These are phyloP conservation scores for Endomychus coccineus DNA, from an alignment of 2,888 invertebrate genomes.

Conservation along the genomic window DNA sequence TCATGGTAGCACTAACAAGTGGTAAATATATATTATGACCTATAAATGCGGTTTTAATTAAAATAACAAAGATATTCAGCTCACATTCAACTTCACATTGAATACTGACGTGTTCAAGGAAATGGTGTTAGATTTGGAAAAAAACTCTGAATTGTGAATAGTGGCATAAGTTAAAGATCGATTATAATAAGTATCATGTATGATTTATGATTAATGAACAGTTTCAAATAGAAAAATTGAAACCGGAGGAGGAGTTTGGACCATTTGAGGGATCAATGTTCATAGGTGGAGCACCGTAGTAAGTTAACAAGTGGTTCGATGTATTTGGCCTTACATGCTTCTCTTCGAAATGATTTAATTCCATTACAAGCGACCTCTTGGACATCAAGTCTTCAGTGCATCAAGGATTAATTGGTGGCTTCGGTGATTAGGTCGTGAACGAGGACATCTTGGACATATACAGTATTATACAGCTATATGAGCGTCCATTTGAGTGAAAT, in stretches of 20 bases:
- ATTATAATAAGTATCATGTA: slow-evolving; percentile 89
- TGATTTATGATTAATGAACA: slow-evolving; percentile 88
- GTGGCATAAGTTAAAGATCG: slow-evolving; percentile 95
- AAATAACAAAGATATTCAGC: slow-evolving; percentile 58
- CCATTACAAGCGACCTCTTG: slow-evolving; percentile 59
- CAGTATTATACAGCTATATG: slow-evolving; percentile 87
- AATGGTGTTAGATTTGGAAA: slow-evolving; percentile 72
- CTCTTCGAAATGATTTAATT: slow-evolving; percentile 3
- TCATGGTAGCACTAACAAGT: slow-evolving; percentile 84
- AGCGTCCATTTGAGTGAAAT: slow-evolving; percentile 87
- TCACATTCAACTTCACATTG: slow-evolving; percentile 84
- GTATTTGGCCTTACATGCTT: slow-evolving; percentile 8
- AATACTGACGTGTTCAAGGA: slow-evolving; percentile 77
- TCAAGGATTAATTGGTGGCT: slow-evolving; percentile 89
- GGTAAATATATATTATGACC: slow-evolving; percentile 44
- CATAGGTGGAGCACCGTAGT: slow-evolving; percentile 88
- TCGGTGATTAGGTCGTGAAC: slow-evolving; percentile 86
- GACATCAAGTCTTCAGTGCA: slow-evolving; percentile 71
- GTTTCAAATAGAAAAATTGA: slow-evolving; percentile 77
- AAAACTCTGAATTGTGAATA: slow-evolving; percentile 84
- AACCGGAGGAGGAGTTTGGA: slow-evolving; percentile 81
- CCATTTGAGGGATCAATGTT: slow-evolving; percentile 92
- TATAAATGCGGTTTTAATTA: slow-evolving; percentile 11
- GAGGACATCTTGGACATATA: slow-evolving; percentile 86
- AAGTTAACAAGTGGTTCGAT: slow-evolving; percentile 50